A percentile compares a stretch with the other conserved stretches of the same genome.
phyloP scores from a whole-genome alignment of 2,113 vertebrate species.

The Catharus minimus region DNA sequence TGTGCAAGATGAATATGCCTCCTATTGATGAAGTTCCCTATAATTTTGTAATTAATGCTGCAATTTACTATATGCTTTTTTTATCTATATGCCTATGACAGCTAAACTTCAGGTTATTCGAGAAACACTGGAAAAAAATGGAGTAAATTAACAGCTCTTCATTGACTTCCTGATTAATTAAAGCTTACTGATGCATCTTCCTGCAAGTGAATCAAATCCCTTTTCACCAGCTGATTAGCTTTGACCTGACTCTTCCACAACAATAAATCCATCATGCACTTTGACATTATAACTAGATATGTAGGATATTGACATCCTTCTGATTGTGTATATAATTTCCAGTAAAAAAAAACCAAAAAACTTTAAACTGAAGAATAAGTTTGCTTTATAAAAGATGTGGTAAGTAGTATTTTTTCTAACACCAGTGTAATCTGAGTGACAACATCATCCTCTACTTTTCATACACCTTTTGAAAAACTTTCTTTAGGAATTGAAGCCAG shows the following conservation, averaged over 20 bases:
- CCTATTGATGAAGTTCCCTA: not conserved
- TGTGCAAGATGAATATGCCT: accelerated
- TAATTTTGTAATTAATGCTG: not conserved
- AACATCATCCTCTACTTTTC: not conserved
- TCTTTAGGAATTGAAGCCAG: not conserved
- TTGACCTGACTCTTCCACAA: not conserved
- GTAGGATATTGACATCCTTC: not conserved
- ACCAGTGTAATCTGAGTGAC: not conserved
- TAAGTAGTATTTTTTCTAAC: not conserved
- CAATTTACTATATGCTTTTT: not conserved
- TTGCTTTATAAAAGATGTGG: not conserved
- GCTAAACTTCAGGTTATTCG: not conserved
- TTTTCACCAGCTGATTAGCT: not conserved
- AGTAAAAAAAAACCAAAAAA: not conserved
- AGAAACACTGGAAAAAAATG: not conserved
- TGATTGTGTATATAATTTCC: not conserved
- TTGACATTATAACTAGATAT: not conserved
- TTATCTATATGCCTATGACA: not conserved
- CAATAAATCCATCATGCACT: not conserved
- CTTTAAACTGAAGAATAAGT: not conserved
- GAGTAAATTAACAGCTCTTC: not conserved
- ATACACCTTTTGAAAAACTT: accelerated
- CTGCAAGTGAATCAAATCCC: not conserved
- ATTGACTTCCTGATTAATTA: constrained; percentile 12
- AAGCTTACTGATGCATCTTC: not conserved